Conservation (phyloP, 2,113 vertebrate genomes). For the Eulemur rufifrons region DNA sequence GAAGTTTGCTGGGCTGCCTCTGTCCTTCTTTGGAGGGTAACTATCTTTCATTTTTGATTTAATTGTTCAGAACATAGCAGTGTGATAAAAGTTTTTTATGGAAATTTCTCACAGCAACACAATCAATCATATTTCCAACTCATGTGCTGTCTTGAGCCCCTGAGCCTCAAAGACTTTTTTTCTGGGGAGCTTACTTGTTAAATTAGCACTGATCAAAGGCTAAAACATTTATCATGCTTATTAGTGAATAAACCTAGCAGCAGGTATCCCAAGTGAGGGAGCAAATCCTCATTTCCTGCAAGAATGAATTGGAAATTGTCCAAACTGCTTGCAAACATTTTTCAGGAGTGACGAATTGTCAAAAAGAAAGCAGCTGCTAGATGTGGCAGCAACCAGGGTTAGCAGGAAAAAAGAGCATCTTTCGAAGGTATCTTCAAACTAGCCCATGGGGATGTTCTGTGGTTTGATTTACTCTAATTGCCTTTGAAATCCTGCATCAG, state of each 20-base stretch:
- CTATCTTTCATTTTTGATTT: conserved; percentile 85
- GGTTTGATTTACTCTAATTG: conserved; percentile 83
- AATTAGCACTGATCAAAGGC: conserved; percentile 93
- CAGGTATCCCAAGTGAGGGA: conserved; percentile 93
- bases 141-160: conserved; percentile 83
- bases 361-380: conserved; percentile 86
- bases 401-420: conserved; percentile 28
- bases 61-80: conserved; percentile 85
- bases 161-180: conserved; percentile 89
- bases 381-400: conserved; percentile 79
- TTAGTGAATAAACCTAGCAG: conserved; percentile 94
- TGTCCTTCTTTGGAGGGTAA: conserved; percentile 80
- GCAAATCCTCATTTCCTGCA: conserved; percentile 90
- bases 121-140: conserved; percentile 89
- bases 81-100: conserved; percentile 86
- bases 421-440: conserved; percentile 74
- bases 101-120: conserved; percentile 88
- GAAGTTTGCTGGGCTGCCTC: conserved; percentile 72
- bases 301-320: conserved; percentile 91
- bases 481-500: conserved; percentile 81
- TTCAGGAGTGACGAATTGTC: conserved; percentile 88
- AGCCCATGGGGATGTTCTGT: conserved; percentile 61
- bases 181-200: conserved; percentile 89
- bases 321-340: conserved; percentile 89
- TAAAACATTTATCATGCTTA: conserved; percentile 94